A percentile compares a stretch with the other conserved stretches of the same genome.
phyloP scores from a whole-genome alignment of 2,113 vertebrate genomes.

The Pseudorhombus dupliciocellatus region DNA sequence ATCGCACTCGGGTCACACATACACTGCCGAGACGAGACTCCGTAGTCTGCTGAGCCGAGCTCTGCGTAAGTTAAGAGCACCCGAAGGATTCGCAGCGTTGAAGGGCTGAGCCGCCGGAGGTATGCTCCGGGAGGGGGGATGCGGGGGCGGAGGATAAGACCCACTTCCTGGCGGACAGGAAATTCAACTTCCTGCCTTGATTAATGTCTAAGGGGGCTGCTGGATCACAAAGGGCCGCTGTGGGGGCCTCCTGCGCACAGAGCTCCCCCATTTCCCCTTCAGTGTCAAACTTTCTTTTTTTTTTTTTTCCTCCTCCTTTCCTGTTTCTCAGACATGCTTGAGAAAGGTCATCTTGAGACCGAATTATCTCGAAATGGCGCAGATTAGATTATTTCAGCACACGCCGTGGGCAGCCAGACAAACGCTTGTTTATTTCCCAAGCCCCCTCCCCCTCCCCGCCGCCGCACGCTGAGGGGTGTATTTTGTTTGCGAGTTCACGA shows the following conservation, averaged over 20 bases:
- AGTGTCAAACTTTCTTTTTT: conserved; percentile 26
- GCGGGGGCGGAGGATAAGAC: conserved; percentile 34
- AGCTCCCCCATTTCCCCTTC: conserved; percentile 51
- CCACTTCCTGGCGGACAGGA: conserved; percentile 74
- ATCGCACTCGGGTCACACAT: conserved; percentile 56
- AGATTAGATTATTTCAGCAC: conserved; percentile 24
- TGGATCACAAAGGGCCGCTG: conserved; percentile 46
- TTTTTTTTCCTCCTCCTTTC: too few species aligned
- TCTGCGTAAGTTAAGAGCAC: conserved; percentile 52
- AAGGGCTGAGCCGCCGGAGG: conserved; percentile 34
- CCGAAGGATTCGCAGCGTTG: conserved; percentile 60
- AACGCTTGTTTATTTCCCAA: conserved; percentile 34
- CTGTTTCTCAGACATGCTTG: conserved; percentile 4
- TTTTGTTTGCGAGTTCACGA: conserved; percentile 45
- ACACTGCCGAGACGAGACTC: conserved; percentile 55
- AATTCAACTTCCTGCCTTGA: conserved; percentile 78
- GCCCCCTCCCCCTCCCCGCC: not conserved
- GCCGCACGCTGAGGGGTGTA: not conserved
- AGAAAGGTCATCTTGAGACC: conserved; percentile 13
- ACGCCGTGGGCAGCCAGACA: not conserved
- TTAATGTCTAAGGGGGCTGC: conserved; percentile 69
- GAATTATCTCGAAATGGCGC: not conserved
- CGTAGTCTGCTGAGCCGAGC: conserved; percentile 42
- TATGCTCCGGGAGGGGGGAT: conserved; percentile 18
- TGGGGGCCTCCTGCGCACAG: conserved; percentile 63